Evolutionary conservation across 2,113 vertebrate genomes (phyloP).

Genomic region (Apistogramma diplotaenia): DNA sequence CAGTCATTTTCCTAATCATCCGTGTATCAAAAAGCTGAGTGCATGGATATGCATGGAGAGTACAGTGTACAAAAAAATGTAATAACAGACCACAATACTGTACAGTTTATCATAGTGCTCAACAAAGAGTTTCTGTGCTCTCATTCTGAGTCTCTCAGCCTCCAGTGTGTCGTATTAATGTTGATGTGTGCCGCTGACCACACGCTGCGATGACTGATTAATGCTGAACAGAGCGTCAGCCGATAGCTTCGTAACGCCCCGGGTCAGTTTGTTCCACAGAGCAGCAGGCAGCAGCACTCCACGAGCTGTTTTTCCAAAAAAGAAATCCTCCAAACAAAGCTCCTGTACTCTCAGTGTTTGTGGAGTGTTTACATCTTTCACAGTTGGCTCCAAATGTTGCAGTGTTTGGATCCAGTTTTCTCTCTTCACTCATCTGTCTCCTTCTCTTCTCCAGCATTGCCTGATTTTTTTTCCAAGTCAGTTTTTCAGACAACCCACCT

Average conservation of each 20-base stretch:
- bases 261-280: slow-evolving; percentile 17
- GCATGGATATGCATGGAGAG: background rate
- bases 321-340: slow-evolving; percentile 2
- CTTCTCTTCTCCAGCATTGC: background rate
- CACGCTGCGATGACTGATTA: slow-evolving; percentile 50
- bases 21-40: background rate
- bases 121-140: background rate
- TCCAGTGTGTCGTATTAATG: slow-evolving; percentile 15
- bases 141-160: slow-evolving; percentile 8
- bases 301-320: background rate
- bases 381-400: background rate
- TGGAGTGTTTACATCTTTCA: background rate
- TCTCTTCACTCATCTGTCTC: background rate
- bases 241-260: slow-evolving; percentile 34
- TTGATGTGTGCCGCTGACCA: background rate
- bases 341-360: background rate
- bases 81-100: background rate
- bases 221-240: slow-evolving; percentile 33
- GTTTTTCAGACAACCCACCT: background rate
- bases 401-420: background rate
- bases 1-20: background rate
- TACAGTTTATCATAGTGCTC: background rate
- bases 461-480: background rate
- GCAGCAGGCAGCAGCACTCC: background rate
- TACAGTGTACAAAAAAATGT: background rate